Base-by-base conservation (phyloP, 2,888 invertebrate species). In the Caenorhabditis sp. region DNA sequence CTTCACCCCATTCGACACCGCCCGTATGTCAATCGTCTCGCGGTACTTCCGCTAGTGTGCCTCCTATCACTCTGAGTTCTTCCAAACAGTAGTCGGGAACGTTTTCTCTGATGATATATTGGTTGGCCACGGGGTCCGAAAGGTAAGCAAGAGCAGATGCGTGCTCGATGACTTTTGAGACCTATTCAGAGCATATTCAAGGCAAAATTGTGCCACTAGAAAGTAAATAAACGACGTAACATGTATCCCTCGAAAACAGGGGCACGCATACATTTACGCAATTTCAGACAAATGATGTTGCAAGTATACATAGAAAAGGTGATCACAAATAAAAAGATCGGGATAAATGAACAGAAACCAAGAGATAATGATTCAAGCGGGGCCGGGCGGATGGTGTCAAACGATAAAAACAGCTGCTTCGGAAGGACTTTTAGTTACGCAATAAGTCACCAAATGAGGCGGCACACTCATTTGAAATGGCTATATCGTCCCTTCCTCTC, bases 381-480 rank as follows among this genome's bases (percentile, higher is more conserved):
- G 6, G 71, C 37, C 71, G 71, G 62, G 15, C 8, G 8, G 24
- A n/a, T n/a, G n/a, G 50, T 51, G 56, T 35, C 50, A 51, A 26
- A 74, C 47, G 24, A 32, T 35, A 62, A 74, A 74, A 74, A 74
- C 74, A 74, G 35, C 74, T 67, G 65, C 50, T 64, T 37, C 24
- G 47, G n/a, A 64, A 9, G 18, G 47, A 56, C 72, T 44, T 28
- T 56, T 24, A 55, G 44, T 76, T 76, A 44, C 67, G 76, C 55
- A 76, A 76, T 67, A 60, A 67, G 74, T 64, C 64, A 72, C 65
- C 65, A 64, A 72, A 64, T 65, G 22, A 60, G 60, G 32, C 76
- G 76, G 76, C 60, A 56, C 56, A 51, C 20, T 37, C 56, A 67
- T 76, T 76, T 76, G 67, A 76, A 76, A 76, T 55, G 40, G 47